Percentiles rank a stretch among this genome's conserved stretches.
phyloP scores from a whole-genome alignment of 2,888 invertebrate genomes.

The Archips xylosteana region DNA sequence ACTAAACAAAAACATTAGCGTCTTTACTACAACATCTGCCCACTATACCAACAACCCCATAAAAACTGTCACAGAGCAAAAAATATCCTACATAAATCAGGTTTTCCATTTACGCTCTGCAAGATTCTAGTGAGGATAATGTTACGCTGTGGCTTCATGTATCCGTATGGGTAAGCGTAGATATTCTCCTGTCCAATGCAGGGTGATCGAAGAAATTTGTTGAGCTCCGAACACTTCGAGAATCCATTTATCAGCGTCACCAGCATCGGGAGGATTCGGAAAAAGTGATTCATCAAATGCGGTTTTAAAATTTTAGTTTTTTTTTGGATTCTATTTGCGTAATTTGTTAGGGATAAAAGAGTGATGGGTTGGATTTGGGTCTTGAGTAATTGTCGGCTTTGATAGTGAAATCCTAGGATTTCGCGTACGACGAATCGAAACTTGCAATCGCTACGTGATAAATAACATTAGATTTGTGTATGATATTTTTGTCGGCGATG shows the following conservation, averaged over 20 bases:
- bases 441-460: not conserved
- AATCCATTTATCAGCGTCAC: constrained; percentile 43
- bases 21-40: constrained; percentile 27
- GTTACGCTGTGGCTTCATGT: constrained; percentile 28
- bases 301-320: constrained; percentile 41
- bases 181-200: constrained; percentile 40
- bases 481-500: not conserved
- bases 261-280: constrained; percentile 39
- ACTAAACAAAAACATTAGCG: constrained; percentile 45
- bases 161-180: constrained; percentile 26
- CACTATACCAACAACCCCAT: constrained; percentile 20
- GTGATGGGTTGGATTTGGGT: not conserved
- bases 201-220: constrained; percentile 44
- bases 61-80: constrained; percentile 28
- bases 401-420: not conserved
- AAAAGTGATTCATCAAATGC: constrained; percentile 44
- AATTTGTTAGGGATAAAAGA: constrained; percentile 23
- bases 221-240: constrained; percentile 43
- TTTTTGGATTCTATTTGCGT: constrained; percentile 30
- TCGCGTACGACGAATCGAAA: not conserved
- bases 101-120: not conserved
- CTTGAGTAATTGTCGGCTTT: not conserved
- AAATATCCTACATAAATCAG: not conserved
- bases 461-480: not conserved
- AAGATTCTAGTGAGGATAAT: not conserved